Conservation (phyloP, 2,888 invertebrate species). For the Seira ritae region DNA sequence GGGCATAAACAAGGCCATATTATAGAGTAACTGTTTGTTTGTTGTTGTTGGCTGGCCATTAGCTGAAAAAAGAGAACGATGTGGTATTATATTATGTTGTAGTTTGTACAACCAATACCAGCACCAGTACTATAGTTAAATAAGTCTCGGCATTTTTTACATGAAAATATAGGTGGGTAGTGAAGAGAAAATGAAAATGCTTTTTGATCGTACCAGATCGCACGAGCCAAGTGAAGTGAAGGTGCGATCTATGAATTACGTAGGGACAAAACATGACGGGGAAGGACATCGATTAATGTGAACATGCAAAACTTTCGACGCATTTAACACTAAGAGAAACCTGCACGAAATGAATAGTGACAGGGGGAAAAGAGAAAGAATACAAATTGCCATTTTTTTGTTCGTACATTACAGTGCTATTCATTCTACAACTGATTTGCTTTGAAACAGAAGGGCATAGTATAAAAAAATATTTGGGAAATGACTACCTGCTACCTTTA, state of each 20-base stretch:
- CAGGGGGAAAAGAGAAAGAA: not conserved
- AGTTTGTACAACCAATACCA: too few species aligned
- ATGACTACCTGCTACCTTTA: too few species aligned
- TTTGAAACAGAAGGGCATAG: not conserved
- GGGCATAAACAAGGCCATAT: conserved; percentile 11
- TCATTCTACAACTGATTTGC: not conserved
- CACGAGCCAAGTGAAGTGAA: not conserved
- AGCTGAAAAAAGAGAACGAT: not conserved
- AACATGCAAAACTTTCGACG: conserved; percentile 18
- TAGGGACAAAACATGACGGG: conserved; percentile 16
- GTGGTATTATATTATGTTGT: not conserved
- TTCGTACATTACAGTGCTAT: not conserved
- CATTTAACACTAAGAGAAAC: not conserved
- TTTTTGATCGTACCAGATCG: too few species aligned
- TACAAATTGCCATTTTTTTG: conserved; percentile 7
- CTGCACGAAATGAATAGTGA: conserved; percentile 19
- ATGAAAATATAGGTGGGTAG: not conserved
- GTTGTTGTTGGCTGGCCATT: not conserved
- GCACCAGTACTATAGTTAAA: not conserved
- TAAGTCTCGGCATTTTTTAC: conserved; percentile 2
- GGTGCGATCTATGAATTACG: not conserved
- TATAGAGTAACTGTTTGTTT: not conserved
- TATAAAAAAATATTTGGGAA: not conserved
- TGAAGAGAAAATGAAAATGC: too few species aligned
- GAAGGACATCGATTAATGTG: conserved; percentile 9